phyloP scores from a whole-genome alignment of 2,797 vertebrate genomes.

The Octomys mimax region DNA sequence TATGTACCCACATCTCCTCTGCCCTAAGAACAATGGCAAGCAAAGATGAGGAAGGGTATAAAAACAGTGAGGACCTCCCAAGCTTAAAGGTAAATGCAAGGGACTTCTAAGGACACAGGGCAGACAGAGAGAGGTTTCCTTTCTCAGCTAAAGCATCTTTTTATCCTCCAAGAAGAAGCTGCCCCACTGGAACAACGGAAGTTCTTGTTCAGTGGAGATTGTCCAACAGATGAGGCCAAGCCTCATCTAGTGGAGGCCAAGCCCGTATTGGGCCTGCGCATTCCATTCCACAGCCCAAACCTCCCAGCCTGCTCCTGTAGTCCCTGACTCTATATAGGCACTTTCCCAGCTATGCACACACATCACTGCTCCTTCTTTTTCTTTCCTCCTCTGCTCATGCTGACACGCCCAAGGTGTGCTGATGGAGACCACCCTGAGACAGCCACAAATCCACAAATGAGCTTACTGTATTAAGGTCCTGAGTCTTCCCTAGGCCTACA shows the following conservation, averaged over 20 bases:
- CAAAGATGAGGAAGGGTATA: background rate
- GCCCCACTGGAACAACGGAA: background rate
- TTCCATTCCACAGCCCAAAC: background rate
- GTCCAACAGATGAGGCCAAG: background rate
- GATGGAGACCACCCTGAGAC: background rate
- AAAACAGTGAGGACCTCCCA: background rate
- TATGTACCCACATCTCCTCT: background rate
- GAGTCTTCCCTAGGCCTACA: background rate
- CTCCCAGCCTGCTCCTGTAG: background rate
- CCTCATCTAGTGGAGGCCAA: background rate
- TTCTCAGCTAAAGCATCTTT: background rate
- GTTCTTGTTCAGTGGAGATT: background rate
- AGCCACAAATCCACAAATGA: background rate
- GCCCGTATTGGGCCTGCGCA: background rate
- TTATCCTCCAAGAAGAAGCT: background rate
- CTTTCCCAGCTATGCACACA: background rate
- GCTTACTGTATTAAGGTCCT: background rate
- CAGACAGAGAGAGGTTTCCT: background rate
- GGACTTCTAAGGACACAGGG: background rate
- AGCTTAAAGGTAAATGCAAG: background rate
- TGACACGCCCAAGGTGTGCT: background rate
- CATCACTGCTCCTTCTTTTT: background rate
- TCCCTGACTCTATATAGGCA: background rate
- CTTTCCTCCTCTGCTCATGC: background rate
- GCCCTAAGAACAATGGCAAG: constrained; percentile 24